Evolutionary conservation across 2,888 invertebrate species (phyloP).

Genomic region (Drosophila suboccidentalis): DNA sequence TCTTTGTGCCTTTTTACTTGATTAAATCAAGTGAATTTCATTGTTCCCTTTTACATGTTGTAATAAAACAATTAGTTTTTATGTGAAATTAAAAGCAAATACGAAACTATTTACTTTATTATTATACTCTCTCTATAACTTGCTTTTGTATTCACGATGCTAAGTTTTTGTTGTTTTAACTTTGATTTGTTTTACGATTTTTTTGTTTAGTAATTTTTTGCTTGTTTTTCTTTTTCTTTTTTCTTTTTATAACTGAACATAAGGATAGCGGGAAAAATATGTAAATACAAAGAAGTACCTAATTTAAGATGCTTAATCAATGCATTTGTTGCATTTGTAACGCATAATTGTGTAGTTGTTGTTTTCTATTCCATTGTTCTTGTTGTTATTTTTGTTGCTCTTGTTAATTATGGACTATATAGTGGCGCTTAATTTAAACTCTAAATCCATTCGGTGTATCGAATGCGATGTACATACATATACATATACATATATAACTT

Average conservation of each 20-base stretch:
- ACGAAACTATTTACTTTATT: slow-evolving; percentile 80
- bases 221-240: slow-evolving; percentile 52
- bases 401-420: slow-evolving; percentile 60
- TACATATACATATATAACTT: slow-evolving; percentile 61
- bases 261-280: slow-evolving; percentile 71
- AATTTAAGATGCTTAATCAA: slow-evolving; percentile 51
- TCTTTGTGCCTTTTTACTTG: neutral
- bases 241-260: slow-evolving; percentile 74
- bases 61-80: slow-evolving; percentile 43
- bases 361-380: slow-evolving; percentile 45
- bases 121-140: slow-evolving; percentile 76
- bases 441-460: slow-evolving; percentile 56
- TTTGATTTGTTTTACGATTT: slow-evolving; percentile 73
- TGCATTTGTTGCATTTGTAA: slow-evolving; percentile 49
- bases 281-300: slow-evolving; percentile 72
- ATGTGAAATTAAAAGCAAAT: slow-evolving; percentile 82
- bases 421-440: slow-evolving; percentile 56
- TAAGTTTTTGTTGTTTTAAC: slow-evolving; percentile 59
- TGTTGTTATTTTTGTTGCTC: slow-evolving; percentile 38
- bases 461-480: slow-evolving; percentile 57
- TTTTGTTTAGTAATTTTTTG: slow-evolving; percentile 68
- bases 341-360: slow-evolving; percentile 44
- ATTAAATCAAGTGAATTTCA: neutral
- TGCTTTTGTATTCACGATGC: slow-evolving; percentile 73
- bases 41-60: neutral